phyloP scores from a whole-genome alignment of 2,113 vertebrate genomes.

The Apaloderma vittatum region DNA sequence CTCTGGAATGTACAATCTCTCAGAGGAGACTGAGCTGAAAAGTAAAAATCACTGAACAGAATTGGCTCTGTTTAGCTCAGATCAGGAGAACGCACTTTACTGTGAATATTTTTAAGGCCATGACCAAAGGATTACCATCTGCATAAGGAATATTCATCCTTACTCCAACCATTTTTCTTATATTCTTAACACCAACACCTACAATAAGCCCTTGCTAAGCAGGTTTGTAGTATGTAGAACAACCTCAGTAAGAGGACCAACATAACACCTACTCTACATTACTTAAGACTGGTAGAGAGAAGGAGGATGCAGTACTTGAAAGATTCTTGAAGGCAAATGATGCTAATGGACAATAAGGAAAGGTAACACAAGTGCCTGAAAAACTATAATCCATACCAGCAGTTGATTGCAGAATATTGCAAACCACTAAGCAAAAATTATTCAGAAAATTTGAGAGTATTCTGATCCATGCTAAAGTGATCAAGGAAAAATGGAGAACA shows the following conservation, averaged over 20 bases:
- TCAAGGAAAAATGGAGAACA: neutral
- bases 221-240: neutral
- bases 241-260: neutral
- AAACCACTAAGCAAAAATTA: neutral
- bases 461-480: neutral
- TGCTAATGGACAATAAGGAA: neutral
- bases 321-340: neutral
- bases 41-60: no score
- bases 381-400: neutral
- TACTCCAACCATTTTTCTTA: neutral
- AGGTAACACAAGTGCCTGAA: neutral
- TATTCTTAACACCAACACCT: neutral
- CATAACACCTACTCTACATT: neutral
- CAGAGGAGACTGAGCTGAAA: no score
- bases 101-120: neutral
- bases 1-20: neutral
- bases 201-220: neutral
- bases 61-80: no score
- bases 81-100: neutral
- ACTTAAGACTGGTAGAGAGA: neutral
- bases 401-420: neutral
- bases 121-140: neutral
- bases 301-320: neutral
- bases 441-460: neutral
- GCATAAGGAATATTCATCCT: neutral